These are phyloP conservation scores for Phenganax marumi DNA, from an alignment of 92 coral and sea anemone species.

Conservation along the genomic window DNA sequence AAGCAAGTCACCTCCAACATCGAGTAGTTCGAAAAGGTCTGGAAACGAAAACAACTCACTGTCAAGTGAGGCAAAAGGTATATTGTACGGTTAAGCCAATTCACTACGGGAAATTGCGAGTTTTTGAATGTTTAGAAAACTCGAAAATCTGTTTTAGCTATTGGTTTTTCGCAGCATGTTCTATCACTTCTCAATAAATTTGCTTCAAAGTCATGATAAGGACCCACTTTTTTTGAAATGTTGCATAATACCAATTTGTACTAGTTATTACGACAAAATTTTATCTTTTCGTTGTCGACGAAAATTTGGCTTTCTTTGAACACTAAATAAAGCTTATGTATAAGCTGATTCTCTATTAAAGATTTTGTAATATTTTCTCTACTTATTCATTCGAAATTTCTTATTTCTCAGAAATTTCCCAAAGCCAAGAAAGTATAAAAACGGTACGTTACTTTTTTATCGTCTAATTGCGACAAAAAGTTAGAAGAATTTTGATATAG, in stretches of 20 bases:
- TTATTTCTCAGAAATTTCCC: conserved; percentile 15
- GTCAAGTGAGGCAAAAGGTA: conserved; percentile 3
- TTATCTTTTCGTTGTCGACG: too few species aligned
- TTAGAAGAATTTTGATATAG: too few species aligned
- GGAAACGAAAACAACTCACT: neutral
- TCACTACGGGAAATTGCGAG: neutral
- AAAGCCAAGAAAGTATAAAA: conserved; percentile 17
- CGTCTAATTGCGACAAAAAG: too few species aligned
- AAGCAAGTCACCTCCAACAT: conserved; percentile 30
- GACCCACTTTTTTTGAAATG: too few species aligned
- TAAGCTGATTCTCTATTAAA: too few species aligned
- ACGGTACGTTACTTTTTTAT: neutral
- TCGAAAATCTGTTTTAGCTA: neutral
- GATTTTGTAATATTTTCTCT: neutral
- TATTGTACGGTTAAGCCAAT: too few species aligned
- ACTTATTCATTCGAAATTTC: neutral
- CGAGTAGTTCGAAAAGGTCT: conserved; percentile 57
- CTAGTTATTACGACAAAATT: too few species aligned
- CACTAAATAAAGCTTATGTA: too few species aligned
- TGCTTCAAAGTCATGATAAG: too few species aligned
- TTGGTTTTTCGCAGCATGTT: neutral
- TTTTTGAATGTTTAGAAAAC: neutral
- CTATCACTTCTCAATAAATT: too few species aligned
- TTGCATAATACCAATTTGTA: too few species aligned
- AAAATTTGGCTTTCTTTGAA: too few species aligned